Conservation (phyloP, 1,140 invertebrate genomes). For the Carposina sasakii region DNA sequence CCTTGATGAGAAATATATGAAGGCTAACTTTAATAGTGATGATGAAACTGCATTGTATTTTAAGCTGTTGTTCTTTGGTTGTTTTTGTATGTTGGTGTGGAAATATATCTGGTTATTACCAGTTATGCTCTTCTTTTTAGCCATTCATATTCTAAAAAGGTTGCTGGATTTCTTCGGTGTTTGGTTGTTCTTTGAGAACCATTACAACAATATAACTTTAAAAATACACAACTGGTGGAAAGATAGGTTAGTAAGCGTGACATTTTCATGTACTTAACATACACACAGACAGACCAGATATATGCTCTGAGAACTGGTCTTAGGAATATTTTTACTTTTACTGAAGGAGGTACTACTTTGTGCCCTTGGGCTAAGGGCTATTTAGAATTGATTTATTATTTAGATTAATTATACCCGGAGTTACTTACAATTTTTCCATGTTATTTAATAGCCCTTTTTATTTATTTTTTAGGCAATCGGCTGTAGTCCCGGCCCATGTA, state of each 20-base stretch:
- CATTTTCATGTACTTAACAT: too few relatives aligned
- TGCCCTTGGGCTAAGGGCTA: too few relatives aligned
- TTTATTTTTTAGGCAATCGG: slow-evolving; percentile 61
- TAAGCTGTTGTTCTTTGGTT: slow-evolving; percentile 64
- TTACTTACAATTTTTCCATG: too few relatives aligned
- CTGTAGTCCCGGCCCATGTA: slow-evolving; percentile 71
- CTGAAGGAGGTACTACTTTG: too few relatives aligned
- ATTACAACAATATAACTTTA: slow-evolving; percentile 49
- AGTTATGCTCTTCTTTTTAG: slow-evolving; percentile 61
- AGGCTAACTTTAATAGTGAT: slow-evolving; percentile 52
- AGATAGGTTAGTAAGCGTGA: slow-evolving; percentile 53
- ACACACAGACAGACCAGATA: too few relatives aligned
- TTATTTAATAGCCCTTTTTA: too few relatives aligned
- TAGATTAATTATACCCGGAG: not conserved
- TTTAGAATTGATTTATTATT: slow-evolving; percentile 4
- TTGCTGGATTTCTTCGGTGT: slow-evolving; percentile 63
- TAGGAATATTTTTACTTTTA: too few relatives aligned
- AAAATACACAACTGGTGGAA: slow-evolving; percentile 58
- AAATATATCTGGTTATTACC: slow-evolving; percentile 68
- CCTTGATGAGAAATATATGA: slow-evolving; percentile 60
- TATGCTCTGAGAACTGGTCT: too few relatives aligned
- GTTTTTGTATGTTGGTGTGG: slow-evolving; percentile 67
- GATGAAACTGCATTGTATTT: slow-evolving; percentile 67
- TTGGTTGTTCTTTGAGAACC: slow-evolving; percentile 65
- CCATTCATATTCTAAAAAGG: slow-evolving; percentile 59